Percentiles rank a stretch among this genome's conserved stretches.
Evolutionary conservation across 1,140 invertebrate genomes (phyloP).

Genomic region (Medauroidea extradentata): DNA sequence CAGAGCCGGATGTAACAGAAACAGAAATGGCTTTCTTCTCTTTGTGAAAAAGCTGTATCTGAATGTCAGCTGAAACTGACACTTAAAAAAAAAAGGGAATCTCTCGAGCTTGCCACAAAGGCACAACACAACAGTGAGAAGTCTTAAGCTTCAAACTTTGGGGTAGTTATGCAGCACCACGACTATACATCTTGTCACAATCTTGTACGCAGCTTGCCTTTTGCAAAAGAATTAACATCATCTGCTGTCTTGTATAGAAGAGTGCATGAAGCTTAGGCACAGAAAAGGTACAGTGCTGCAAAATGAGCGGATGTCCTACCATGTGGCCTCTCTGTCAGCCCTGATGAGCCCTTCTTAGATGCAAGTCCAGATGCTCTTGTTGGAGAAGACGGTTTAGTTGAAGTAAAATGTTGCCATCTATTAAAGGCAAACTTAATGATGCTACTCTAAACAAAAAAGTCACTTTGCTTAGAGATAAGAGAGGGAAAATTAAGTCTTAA

Average conservation of each 20-base stretch:
- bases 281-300: neutral
- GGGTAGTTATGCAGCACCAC: neutral
- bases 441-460: neutral
- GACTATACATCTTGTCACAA: neutral
- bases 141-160: neutral
- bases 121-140: neutral
- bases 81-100: too few relatives aligned
- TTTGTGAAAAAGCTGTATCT: too few relatives aligned
- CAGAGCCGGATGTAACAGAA: too few relatives aligned
- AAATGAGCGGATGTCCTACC: neutral
- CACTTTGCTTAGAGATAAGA: neutral
- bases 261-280: neutral
- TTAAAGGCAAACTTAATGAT: neutral
- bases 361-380: slow-evolving; percentile 28
- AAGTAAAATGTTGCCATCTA: slow-evolving; percentile 18
- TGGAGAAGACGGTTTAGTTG: slow-evolving; percentile 18
- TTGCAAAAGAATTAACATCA: neutral
- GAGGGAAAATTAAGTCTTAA: neutral
- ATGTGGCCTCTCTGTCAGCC: slow-evolving; percentile 4
- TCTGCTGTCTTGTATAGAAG: neutral
- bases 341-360: slow-evolving; percentile 15
- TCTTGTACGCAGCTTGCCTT: neutral
- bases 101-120: neutral
- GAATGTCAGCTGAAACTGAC: too few relatives aligned
- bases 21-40: too few relatives aligned